Percentiles rank a stretch among this genome's conserved stretches.
Conservation (phyloP, 1,140 invertebrate genomes). For the Teleopsis dalmanni region DNA sequence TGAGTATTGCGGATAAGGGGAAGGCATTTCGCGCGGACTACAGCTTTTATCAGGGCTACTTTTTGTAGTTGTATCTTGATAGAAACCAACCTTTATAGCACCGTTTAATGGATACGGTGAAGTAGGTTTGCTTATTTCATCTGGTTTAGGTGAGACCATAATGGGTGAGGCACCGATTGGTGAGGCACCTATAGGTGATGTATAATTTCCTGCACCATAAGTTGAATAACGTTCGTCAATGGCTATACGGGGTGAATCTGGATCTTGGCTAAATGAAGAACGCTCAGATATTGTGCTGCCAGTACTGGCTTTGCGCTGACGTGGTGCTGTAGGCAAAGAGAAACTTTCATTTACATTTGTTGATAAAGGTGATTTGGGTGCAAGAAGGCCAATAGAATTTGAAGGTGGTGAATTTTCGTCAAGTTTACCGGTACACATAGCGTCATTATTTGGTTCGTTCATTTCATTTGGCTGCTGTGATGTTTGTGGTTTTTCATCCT, state of each 20-base stretch:
- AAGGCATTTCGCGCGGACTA: conserved; percentile 55
- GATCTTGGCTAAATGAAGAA: conserved; percentile 66
- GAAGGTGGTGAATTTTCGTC: background rate
- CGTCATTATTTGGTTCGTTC: background rate
- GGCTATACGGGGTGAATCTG: conserved; percentile 58
- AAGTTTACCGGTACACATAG: background rate
- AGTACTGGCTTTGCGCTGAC: conserved; percentile 59
- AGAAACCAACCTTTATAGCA: conserved; percentile 67
- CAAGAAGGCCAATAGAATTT: background rate
- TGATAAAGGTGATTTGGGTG: conserved; percentile 8
- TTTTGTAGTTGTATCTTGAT: conserved; percentile 67
- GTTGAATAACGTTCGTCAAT: conserved; percentile 50
- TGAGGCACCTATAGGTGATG: conserved; percentile 53
- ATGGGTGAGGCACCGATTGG: conserved; percentile 50
- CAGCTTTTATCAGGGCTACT: conserved; percentile 65
- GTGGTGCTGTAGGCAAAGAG: conserved; percentile 34
- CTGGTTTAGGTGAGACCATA: conserved; percentile 51
- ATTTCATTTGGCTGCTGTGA: conserved; percentile 10
- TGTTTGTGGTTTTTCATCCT: conserved; percentile 48
- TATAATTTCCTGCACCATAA: conserved; percentile 56
- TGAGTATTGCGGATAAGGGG: conserved; percentile 55
- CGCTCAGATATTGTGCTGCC: conserved; percentile 66
- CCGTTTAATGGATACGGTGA: conserved; percentile 62
- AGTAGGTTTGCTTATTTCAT: conserved; percentile 53
- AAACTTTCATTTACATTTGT: conserved; percentile 20